These are phyloP conservation scores for Laupala kohalensis DNA, from an alignment of 1,140 invertebrate species.

Conservation along the genomic window DNA sequence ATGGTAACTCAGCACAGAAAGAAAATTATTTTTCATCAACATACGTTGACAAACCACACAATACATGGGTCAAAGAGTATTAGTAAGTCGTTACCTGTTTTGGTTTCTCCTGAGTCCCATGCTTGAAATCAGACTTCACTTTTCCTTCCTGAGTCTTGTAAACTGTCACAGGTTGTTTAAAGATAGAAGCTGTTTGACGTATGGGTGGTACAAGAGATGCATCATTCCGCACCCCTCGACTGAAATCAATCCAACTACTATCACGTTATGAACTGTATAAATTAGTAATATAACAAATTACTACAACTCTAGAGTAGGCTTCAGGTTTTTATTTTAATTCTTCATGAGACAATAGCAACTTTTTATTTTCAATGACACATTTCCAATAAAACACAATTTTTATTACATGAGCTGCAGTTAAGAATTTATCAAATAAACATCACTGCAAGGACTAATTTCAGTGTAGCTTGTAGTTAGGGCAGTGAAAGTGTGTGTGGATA, in stretches of 20 bases:
- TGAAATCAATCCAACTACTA: constrained; percentile 21
- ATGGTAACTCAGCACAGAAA: background rate
- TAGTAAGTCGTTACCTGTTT: constrained; percentile 53
- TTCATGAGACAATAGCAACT: too few relatives aligned
- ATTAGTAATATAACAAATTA: too few relatives aligned
- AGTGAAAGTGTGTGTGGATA: too few relatives aligned
- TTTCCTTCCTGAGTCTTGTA: constrained; percentile 79
- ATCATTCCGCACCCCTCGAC: constrained; percentile 72
- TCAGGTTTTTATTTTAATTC: too few relatives aligned
- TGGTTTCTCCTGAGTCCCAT: constrained; percentile 80
- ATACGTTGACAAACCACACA: background rate
- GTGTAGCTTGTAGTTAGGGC: too few relatives aligned
- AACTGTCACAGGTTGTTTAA: constrained; percentile 96
- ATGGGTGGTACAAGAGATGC: constrained; percentile 86
- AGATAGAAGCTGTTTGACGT: constrained; percentile 94
- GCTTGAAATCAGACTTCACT: constrained; percentile 79
- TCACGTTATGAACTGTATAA: background rate
- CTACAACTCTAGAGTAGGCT: too few relatives aligned
- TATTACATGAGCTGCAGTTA: too few relatives aligned
- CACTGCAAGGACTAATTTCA: too few relatives aligned
- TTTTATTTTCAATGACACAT: too few relatives aligned
- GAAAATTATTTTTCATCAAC: background rate
- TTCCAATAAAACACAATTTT: too few relatives aligned
- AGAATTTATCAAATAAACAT: too few relatives aligned
- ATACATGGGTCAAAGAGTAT: background rate